These are phyloP conservation scores for Aspiorhynchus laticeps DNA, from an alignment of 2,113 vertebrate species.

Conservation along the genomic window DNA sequence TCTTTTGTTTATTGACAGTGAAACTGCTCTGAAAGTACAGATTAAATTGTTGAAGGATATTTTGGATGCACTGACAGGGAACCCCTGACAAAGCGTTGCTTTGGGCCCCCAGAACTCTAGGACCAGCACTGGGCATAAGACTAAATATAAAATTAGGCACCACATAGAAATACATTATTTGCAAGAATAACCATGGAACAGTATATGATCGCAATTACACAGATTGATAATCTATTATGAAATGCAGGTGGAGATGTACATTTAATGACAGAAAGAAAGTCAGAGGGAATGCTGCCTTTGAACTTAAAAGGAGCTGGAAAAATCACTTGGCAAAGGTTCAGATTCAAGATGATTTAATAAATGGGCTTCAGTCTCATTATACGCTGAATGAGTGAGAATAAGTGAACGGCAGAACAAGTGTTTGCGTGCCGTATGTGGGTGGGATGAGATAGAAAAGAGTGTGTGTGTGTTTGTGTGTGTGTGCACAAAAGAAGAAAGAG, in stretches of 20 bases:
- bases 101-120: too few species aligned
- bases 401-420: conserved; percentile 57
- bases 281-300: background rate
- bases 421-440: background rate
- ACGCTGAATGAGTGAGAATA: conserved; percentile 28
- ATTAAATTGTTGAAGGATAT: too few species aligned
- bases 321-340: conserved; percentile 27
- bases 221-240: background rate
- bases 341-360: conserved; percentile 29
- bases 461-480: conserved; percentile 33
- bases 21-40: too few species aligned
- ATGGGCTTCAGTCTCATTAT: conserved; percentile 24
- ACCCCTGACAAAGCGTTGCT: too few species aligned
- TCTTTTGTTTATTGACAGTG: too few species aligned
- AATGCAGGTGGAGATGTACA: background rate
- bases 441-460: conserved; percentile 32
- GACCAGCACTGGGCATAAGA: background rate
- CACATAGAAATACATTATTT: background rate
- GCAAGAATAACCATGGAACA: background rate
- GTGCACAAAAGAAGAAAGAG: background rate
- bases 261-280: conserved; percentile 26
- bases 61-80: too few species aligned
- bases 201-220: background rate
- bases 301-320: background rate
- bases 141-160: background rate